phyloP scores from a whole-genome alignment of 2,888 invertebrate species.

The Drosophila atripex region DNA sequence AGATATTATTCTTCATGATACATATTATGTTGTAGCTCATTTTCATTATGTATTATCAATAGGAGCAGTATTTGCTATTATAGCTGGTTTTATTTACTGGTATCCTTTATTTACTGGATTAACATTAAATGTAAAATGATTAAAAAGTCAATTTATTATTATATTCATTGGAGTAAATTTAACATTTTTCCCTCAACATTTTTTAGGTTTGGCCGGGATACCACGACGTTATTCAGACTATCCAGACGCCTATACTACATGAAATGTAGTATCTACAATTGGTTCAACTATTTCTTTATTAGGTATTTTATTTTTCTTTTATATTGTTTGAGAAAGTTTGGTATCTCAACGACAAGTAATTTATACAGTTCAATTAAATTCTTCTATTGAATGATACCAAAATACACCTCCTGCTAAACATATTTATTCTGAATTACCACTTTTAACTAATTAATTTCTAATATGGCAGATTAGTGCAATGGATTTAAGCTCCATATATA shows the following conservation, averaged over 20 bases:
- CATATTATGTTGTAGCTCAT: constrained; percentile 93
- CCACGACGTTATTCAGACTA: constrained; percentile 91
- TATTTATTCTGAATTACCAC: constrained; percentile 86
- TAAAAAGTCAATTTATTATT: constrained; percentile 89
- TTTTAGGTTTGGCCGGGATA: constrained; percentile 88
- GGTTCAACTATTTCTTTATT: constrained; percentile 88
- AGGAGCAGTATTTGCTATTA: constrained; percentile 91
- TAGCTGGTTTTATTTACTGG: constrained; percentile 90
- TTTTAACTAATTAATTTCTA: constrained; percentile 87
- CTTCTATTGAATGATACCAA: constrained; percentile 88
- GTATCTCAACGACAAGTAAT: constrained; percentile 85
- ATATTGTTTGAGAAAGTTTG: constrained; percentile 87
- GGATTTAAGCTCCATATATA: constrained; percentile 89
- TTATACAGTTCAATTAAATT: constrained; percentile 84
- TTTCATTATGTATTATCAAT: constrained; percentile 93
- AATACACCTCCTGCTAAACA: constrained; percentile 86
- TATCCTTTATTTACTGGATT: constrained; percentile 88
- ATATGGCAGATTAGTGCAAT: constrained; percentile 87
- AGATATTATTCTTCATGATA: constrained; percentile 91
- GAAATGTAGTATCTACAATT: constrained; percentile 89
- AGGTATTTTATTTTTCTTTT: constrained; percentile 86
- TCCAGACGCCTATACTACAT: constrained; percentile 87
- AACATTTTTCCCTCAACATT: constrained; percentile 93
- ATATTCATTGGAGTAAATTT: constrained; percentile 92
- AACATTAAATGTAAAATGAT: constrained; percentile 85